Evolutionary conservation across 2,888 invertebrate species (phyloP).

Genomic region (Platycheirus rosarum): DNA sequence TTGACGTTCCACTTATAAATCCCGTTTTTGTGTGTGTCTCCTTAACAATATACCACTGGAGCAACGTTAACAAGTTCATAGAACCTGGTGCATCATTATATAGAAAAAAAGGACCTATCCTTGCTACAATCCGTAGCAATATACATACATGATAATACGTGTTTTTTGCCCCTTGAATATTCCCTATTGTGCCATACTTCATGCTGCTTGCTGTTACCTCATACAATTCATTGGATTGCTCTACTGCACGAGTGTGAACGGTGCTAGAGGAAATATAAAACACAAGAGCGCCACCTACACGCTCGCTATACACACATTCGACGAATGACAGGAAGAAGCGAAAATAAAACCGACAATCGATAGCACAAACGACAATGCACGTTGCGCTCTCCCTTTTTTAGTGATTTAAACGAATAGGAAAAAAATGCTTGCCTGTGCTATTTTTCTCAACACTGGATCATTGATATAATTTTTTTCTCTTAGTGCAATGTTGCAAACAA

Average conservation of each 20-base stretch:
- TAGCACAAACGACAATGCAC: slow-evolving; percentile 33
- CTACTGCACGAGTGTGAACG: slow-evolving; percentile 36
- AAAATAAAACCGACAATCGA: slow-evolving; percentile 60
- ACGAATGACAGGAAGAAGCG: slow-evolving; percentile 49
- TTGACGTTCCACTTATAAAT: slow-evolving; percentile 18
- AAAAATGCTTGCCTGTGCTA: slow-evolving; percentile 18
- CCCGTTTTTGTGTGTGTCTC: background rate
- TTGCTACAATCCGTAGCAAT: slow-evolving; percentile 15
- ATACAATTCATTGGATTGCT: slow-evolving; percentile 37
- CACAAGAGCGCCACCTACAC: slow-evolving; percentile 52
- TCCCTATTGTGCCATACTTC: slow-evolving; percentile 9
- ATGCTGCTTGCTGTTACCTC: slow-evolving; percentile 8
- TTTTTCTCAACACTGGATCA: slow-evolving; percentile 26
- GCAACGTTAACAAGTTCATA: slow-evolving; percentile 40
- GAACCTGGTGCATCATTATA: slow-evolving; percentile 42
- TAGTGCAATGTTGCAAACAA: slow-evolving; percentile 19
- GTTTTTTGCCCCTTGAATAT: slow-evolving; percentile 16
- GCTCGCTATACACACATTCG: slow-evolving; percentile 17
- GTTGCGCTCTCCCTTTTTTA: slow-evolving; percentile 12
- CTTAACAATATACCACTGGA: slow-evolving; percentile 13
- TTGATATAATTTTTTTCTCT: slow-evolving; percentile 3
- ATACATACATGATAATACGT: background rate
- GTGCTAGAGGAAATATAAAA: slow-evolving; percentile 53
- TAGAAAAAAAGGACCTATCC: slow-evolving; percentile 27
- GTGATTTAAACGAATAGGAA: background rate